A percentile compares a stretch with the other conserved stretches of the same genome.
These are phyloP conservation scores for Sussaba pulchella DNA, from an alignment of 2,888 invertebrate species.

Conservation along the genomic window DNA sequence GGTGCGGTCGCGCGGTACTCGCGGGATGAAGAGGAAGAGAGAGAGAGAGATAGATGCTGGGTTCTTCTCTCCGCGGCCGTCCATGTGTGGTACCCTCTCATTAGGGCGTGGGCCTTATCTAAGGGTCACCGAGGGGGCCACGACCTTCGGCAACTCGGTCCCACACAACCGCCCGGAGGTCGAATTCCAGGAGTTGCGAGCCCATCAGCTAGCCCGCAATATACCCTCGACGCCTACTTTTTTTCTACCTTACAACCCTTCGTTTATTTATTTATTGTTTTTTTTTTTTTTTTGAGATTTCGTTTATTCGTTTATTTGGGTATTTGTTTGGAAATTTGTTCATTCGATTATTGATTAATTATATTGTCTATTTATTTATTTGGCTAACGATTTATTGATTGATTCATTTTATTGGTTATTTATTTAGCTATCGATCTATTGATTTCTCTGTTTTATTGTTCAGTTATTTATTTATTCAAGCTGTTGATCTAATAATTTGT, in stretches of 20 bases:
- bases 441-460: too few relatives aligned
- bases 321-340: too few relatives aligned
- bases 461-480: too few relatives aligned
- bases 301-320: too few relatives aligned
- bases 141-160: conserved; percentile 79
- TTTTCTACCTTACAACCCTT: conserved; percentile 60
- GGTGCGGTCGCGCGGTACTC: conserved; percentile 52
- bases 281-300: conserved; percentile 12
- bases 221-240: conserved; percentile 62
- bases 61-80: conserved; percentile 49
- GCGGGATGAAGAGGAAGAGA: too few relatives aligned
- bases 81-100: conserved; percentile 81
- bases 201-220: conserved; percentile 65
- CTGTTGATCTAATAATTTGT: too few relatives aligned
- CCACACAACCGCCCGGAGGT: conserved; percentile 74
- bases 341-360: too few relatives aligned
- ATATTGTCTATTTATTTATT: too few relatives aligned
- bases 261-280: conserved; percentile 44
- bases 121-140: conserved; percentile 81
- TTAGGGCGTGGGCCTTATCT: conserved; percentile 84
- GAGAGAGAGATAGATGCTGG: too few relatives aligned
- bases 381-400: too few relatives aligned
- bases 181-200: conserved; percentile 79
- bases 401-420: too few relatives aligned
- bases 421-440: too few relatives aligned